Base-by-base conservation (phyloP, 2,888 invertebrate species). In the Stenurella melanura region DNA sequence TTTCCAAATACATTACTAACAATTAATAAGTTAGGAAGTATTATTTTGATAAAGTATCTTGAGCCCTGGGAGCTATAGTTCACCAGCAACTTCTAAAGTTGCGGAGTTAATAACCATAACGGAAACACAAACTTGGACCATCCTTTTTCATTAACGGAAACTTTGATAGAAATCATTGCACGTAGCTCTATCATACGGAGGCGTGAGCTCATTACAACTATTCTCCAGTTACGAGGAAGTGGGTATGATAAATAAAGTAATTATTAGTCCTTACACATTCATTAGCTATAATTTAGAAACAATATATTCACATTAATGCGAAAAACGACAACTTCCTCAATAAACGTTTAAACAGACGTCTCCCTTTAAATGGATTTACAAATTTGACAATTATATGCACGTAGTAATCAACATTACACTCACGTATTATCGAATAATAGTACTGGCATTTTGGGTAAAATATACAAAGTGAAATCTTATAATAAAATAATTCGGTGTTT, bases 21-120 rank as follows among this genome's bases (percentile, higher is more conserved):
- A 87, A 86, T 87, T 87, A 87, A 86, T 86, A 86, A 87, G 85
- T 87, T 86, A 82, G 81, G 84, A 86, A 86, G 84, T 86, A 87
- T 86, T 87, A 87, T 87, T 87, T 87, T 86, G 87, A 87, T 87
- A 85, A 87, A 87, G 86, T 78, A 83, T 84, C 83, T 81, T 80
- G 80, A 77, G 81, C 79, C 79, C 81, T 74, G 85, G 84, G 86
- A 85, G 83, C 83, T 76, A 85, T 85, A 84, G 84, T 85, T 85
- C 82, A 83, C 81, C 81, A 83, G 60, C 81, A 86, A 86, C 81
- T 85, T 86, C 82, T 80, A 78, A 85, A 85, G 84, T 86, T 83
- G 81, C 78, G 79, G 84, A 85, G 85, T 86, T 86, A 86, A 86
- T 86, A 87, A 86, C 87, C 86, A 86, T 86, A 85, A 83, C 87